Base-by-base conservation (phyloP, 2,797 vertebrate species). In the Leptoclinus maculatus region DNA sequence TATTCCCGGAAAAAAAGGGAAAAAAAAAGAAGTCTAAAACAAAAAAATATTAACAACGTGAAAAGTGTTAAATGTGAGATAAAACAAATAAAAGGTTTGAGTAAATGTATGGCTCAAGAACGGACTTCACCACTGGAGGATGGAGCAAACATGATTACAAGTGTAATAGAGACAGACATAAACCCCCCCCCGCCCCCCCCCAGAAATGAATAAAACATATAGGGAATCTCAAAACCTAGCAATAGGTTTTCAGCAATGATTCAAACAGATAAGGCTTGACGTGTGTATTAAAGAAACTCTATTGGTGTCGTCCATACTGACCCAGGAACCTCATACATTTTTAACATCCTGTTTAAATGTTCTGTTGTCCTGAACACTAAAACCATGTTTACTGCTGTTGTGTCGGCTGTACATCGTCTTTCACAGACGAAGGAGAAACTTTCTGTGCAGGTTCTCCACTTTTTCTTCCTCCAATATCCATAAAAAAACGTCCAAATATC, bases 191-290 rank as follows among this genome's bases (percentile, higher is more conserved):
- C 43, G 51, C 51, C 13, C 8, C 12, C 58, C 13, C 9, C 66
- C 23, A 56, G 27, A 83, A 80, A 83, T 54, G 25, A 87, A 85
- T 36, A 27, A 78, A 78, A 80, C 45, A 45, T 57, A 64, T 45
- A 62, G 60, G 76, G 84, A 85, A 86, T 82, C 86, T 86, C 77
- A 66, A 77, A 86, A 68, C 57, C 80, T 76, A 86, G 65, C 66
- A 65, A 67, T 38, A 71, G 71, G 75, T 75, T 68, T 81, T 87
- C 79, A 83, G 78, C 85, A 66, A 84, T 89, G 81, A 84, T 78
- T 90, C 77, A 63, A 67, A 93, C 90, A 89, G 84, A 91, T 93
- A 94, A 93, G 93, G 92, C 93, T 89, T 91, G 86, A 85, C 41
- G 86, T 91, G 85, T 89, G 77, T 80, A 57, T 81, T 60, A 82